Evolutionary conservation across 2,888 invertebrate genomes (phyloP).

Genomic region (Electrophaes corylata): DNA sequence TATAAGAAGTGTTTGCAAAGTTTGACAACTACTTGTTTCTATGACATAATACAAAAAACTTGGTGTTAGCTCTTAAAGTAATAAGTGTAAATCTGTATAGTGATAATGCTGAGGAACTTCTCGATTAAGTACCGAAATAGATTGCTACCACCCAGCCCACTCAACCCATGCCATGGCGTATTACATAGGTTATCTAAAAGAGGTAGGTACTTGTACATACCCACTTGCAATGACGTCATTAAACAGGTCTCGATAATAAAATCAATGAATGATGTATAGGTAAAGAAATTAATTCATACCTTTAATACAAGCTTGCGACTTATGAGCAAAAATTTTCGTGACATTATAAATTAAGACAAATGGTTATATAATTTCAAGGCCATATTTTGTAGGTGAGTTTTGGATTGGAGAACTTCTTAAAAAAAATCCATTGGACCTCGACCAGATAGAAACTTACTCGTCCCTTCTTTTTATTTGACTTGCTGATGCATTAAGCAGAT

Average conservation of each 20-base stretch:
- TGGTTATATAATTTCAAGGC: background rate
- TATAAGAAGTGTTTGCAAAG: no score
- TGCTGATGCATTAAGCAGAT: no score
- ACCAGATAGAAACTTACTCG: no score
- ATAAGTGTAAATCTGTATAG: background rate
- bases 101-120: background rate
- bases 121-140: slow-evolving; percentile 1
- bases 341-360: background rate
- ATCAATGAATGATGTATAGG: background rate
- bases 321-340: background rate
- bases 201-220: background rate
- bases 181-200: slow-evolving; percentile 6
- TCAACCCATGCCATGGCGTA: slow-evolving; percentile 6
- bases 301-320: background rate
- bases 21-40: no score
- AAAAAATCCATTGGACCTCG: no score
- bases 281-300: slow-evolving; percentile 2
- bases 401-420: no score
- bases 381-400: background rate
- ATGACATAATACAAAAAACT: no score
- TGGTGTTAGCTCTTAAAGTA: no score
- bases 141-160: background rate
- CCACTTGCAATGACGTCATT: slow-evolving; percentile 11
- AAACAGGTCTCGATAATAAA: slow-evolving; percentile 7
- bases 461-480: no score